phyloP scores from a whole-genome alignment of 2,113 vertebrate genomes.

The Morone chrysops region DNA sequence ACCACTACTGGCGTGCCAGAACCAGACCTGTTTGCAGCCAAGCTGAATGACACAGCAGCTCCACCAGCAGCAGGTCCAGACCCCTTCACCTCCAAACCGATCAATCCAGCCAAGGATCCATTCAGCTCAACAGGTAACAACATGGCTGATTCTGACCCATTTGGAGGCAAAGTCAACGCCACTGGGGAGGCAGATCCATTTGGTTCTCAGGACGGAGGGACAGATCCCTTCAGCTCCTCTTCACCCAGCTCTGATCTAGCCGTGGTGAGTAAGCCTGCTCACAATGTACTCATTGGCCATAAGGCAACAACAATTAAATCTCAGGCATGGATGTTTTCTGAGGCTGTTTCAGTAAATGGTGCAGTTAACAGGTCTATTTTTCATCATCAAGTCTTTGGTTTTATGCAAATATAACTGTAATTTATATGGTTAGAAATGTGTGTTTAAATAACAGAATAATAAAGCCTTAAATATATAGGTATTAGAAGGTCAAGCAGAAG shows the following conservation, averaged over 20 bases:
- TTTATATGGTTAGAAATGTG: background rate
- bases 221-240: constrained; percentile 79
- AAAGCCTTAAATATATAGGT: background rate
- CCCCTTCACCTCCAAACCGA: constrained; percentile 64
- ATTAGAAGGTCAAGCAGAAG: background rate
- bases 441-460: background rate
- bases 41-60: constrained; percentile 45
- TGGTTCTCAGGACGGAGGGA: constrained; percentile 62
- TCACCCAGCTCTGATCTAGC: constrained; percentile 63
- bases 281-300: no score
- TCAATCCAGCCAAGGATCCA: constrained; percentile 67
- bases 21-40: constrained; percentile 75
- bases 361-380: no score
- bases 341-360: no score
- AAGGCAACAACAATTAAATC: background rate
- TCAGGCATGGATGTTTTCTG: background rate
- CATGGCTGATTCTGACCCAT: constrained; percentile 47
- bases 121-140: constrained; percentile 63
- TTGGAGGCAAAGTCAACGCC: constrained; percentile 63
- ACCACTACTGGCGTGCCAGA: constrained; percentile 70
- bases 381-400: background rate
- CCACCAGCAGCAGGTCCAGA: constrained; percentile 45
- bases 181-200: constrained; percentile 77
- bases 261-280: constrained; percentile 68
- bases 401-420: background rate